Conservation (phyloP, 1,140 invertebrate species). For the Drosophila kurseongensis region DNA sequence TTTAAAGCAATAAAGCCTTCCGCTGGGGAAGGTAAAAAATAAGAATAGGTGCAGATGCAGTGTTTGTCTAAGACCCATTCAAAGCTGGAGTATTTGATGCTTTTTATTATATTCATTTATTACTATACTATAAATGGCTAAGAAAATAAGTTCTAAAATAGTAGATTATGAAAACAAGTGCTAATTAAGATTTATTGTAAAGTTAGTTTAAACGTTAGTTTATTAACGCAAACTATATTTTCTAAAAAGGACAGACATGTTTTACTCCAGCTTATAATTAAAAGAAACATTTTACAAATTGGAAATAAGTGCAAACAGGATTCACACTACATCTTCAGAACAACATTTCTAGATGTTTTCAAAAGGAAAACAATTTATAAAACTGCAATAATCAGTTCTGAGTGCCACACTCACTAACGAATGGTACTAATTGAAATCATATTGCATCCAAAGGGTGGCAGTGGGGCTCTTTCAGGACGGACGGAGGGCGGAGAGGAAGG, state of each 20-base stretch:
- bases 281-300: background rate
- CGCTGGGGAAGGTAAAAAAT: background rate
- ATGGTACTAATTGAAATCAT: slow-evolving; percentile 73
- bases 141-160: no score
- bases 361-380: slow-evolving; percentile 6
- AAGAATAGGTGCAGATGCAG: background rate
- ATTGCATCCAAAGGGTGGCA: slow-evolving; percentile 12
- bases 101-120: background rate
- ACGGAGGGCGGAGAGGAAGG: background rate
- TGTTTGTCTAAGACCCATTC: slow-evolving; percentile 7
- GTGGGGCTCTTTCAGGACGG: background rate
- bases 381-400: slow-evolving; percentile 6
- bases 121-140: no score
- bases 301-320: background rate
- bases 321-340: background rate
- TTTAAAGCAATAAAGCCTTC: slow-evolving; percentile 70
- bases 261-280: background rate
- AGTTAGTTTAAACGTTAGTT: no score
- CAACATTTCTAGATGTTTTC: background rate
- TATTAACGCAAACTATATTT: no score
- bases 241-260: background rate
- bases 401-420: slow-evolving; percentile 20
- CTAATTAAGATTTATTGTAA: no score
- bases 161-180: no score
- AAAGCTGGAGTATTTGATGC: background rate